Percentiles rank a stretch among this genome's conserved stretches.
These are phyloP conservation scores for Andrena bucephala DNA, from an alignment of 2,888 invertebrate species.

Conservation along the genomic window DNA sequence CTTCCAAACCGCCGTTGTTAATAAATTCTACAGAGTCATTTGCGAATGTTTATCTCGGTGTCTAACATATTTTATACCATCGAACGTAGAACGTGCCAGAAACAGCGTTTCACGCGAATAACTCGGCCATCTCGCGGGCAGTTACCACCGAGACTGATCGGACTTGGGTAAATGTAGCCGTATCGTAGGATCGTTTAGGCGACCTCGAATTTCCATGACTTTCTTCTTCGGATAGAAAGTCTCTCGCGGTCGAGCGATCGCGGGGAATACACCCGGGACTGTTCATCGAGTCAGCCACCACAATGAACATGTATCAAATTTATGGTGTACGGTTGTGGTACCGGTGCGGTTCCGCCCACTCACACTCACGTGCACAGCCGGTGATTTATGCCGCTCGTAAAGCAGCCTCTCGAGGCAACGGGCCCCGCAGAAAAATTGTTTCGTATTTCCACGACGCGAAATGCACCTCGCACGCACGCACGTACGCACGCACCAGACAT, in stretches of 20 bases:
- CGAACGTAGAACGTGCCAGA: too few species aligned
- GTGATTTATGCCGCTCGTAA: conserved; percentile 78
- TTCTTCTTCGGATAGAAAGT: conserved; percentile 35
- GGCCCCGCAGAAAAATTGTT: conserved; percentile 61
- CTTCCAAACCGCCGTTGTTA: too few species aligned
- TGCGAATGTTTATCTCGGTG: too few species aligned
- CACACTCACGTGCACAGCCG: conserved; percentile 74
- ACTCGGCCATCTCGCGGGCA: too few species aligned
- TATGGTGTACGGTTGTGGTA: conserved; percentile 75
- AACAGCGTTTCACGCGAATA: too few species aligned
- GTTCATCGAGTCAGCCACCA: conserved; percentile 63
- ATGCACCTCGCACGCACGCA: conserved; percentile 38
- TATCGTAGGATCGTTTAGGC: neutral
- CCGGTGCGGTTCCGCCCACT: conserved; percentile 76
- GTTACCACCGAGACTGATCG: neutral
- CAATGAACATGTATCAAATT: conserved; percentile 79
- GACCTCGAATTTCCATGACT: conserved; percentile 17
- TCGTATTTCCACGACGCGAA: conserved; percentile 58
- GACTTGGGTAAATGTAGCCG: neutral
- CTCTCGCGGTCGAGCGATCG: conserved; percentile 49
- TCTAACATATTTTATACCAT: too few species aligned
- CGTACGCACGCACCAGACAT: conserved; percentile 20
- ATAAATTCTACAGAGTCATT: too few species aligned
- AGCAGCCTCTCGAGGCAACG: conserved; percentile 67
- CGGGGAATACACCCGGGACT: conserved; percentile 40